Base-by-base conservation (phyloP, 2,113 vertebrate genomes). In the Excalfactoria chinensis region DNA sequence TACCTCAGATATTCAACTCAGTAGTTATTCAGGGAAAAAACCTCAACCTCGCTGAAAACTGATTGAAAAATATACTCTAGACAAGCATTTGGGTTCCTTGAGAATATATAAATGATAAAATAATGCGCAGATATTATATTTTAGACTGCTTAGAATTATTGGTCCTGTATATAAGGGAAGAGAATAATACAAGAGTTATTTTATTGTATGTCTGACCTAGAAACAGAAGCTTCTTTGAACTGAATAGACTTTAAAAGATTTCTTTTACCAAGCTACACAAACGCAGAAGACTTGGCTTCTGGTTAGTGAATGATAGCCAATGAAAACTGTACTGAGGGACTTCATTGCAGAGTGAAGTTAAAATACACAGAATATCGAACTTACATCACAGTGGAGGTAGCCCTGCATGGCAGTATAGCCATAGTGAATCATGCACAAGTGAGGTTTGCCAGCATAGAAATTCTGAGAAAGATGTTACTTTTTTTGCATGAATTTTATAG, bases 211-310 rank as follows among this genome's bases (percentile, higher is more conserved):
- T 58, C 89, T 95, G 91, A 91, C 93, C 91, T 59, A 93, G 74
- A 91, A 93, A 87, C 84, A 93, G 93, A 76, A 95, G 78, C 49
- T 93, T 11, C 63, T 81, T 85, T 85, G 82, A 89, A 82, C 67
- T 44, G n/a, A 79, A 49, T 10, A 89, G 77, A 72, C 58, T 93
- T 84, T 60, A 22, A 89, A 92, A 84, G 59, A 73, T 95, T 63
- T 79, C 63, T 83, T 75, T 95, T 82, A 96, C 91, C 71, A 96
- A 93, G 85, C 93, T 95, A 95, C 87, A 95, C 89, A 93, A 89
- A 92, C 63, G 79, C 84, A 93, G 87, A 93, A 89, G 67, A 84
- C 70, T 95, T 95, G 87, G 87, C 82, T 93, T 89, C 94, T 95
- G 89, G 74, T 63, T 91, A 89, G 59, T 26, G 85, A 91, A 95